phyloP scores from a whole-genome alignment of 2,113 vertebrate genomes.

The Phrynosoma platyrhinos region DNA sequence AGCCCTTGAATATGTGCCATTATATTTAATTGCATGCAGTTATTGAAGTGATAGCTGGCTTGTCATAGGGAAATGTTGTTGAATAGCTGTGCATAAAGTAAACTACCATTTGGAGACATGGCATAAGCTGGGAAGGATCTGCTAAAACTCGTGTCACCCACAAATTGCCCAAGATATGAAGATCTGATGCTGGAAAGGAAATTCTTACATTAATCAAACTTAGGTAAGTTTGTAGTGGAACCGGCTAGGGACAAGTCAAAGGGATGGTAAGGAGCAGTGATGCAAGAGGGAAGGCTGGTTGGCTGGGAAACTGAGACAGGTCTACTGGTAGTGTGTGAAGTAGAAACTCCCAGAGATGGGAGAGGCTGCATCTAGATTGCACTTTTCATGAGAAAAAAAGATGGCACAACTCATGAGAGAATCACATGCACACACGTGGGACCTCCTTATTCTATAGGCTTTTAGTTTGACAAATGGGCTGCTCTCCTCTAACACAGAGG shows the following conservation, averaged over 20 bases:
- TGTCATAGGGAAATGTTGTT: not conserved
- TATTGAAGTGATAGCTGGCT: not conserved
- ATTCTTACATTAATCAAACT: not conserved
- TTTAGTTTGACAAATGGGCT: no score
- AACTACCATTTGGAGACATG: not conserved
- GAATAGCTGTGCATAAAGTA: not conserved
- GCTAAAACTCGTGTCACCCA: not conserved
- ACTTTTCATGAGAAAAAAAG: no score
- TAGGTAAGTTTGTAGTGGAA: not conserved
- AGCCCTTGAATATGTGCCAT: no score
- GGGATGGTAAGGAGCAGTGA: not conserved
- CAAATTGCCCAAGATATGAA: not conserved
- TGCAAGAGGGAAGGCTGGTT: not conserved
- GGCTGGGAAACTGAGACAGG: not conserved
- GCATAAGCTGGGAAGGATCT: not conserved
- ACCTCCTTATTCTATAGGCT: no score
- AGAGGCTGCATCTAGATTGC: not conserved
- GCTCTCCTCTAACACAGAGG: no score
- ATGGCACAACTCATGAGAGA: no score
- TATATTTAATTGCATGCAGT: not conserved
- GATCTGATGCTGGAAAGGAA: not conserved
- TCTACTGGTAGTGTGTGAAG: not conserved
- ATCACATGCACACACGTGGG: no score
- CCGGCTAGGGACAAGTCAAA: not conserved
- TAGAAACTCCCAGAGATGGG: no score